phyloP scores from a whole-genome alignment of 1,140 invertebrate species.

The Lucilia sericata region DNA sequence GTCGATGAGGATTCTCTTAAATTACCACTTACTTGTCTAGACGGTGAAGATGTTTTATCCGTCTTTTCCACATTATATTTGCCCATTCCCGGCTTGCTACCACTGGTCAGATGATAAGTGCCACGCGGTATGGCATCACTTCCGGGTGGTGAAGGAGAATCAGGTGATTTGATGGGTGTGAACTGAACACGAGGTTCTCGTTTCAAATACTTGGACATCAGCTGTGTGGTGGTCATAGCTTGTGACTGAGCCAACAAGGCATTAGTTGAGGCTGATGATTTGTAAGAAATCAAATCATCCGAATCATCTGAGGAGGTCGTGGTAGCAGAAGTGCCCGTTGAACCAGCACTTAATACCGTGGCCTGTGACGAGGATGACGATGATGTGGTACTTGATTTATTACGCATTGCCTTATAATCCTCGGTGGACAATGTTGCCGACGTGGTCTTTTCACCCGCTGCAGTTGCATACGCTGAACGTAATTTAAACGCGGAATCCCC shows the following conservation, averaged over 20 bases:
- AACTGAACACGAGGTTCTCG: conserved; percentile 64
- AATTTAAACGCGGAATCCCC: conserved; percentile 49
- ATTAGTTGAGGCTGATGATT: conserved; percentile 65
- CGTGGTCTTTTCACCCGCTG: not conserved
- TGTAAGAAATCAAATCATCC: conserved; percentile 63
- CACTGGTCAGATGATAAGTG: conserved; percentile 59
- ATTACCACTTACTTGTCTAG: conserved; percentile 49
- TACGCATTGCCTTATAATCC: conserved; percentile 63
- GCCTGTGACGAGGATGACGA: conserved; percentile 65
- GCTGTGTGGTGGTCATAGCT: conserved; percentile 65
- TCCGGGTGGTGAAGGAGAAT: conserved; percentile 63
- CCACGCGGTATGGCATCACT: conserved; percentile 62
- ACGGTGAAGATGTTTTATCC: conserved; percentile 56
- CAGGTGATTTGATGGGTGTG: conserved; percentile 65
- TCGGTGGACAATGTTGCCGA: conserved; percentile 50
- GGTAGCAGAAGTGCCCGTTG: conserved; percentile 62
- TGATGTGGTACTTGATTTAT: conserved; percentile 64
- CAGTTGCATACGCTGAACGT: conserved; percentile 33
- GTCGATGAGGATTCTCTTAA: conserved; percentile 40
- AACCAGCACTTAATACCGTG: conserved; percentile 64
- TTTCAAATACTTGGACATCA: conserved; percentile 66
- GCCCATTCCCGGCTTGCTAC: conserved; percentile 4
- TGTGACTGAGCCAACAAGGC: conserved; percentile 63
- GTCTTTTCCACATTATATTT: conserved; percentile 48
- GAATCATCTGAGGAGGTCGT: conserved; percentile 65